phyloP scores from a whole-genome alignment of 2,113 vertebrate genomes.

The Corapipo altera region DNA sequence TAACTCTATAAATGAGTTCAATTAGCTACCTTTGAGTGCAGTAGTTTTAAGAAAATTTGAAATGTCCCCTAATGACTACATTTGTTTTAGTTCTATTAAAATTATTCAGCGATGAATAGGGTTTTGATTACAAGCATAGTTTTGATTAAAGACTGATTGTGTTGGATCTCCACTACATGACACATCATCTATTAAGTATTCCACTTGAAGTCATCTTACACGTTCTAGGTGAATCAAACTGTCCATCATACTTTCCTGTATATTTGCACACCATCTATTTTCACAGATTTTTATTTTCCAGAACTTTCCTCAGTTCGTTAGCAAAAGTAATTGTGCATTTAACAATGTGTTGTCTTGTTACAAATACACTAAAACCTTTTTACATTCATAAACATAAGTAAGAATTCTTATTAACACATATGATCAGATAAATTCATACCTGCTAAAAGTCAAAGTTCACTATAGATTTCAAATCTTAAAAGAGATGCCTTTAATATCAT shows the following conservation, averaged over 20 bases:
- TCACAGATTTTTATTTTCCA: neutral
- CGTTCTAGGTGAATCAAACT: neutral
- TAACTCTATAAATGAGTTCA: neutral
- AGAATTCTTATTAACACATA: neutral
- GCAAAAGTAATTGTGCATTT: neutral
- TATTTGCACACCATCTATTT: neutral
- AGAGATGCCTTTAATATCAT: neutral
- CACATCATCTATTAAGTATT: neutral
- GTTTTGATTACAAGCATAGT: conserved; percentile 27
- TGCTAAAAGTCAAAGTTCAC: neutral
- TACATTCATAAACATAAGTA: neutral
- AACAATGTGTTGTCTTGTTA: neutral
- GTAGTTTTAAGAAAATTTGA: conserved; percentile 4
- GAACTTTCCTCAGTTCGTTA: neutral
- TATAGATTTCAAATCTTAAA: neutral
- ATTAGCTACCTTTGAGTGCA: neutral
- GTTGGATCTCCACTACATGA: neutral
- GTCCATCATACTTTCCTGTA: neutral
- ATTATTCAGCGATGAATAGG: conserved; percentile 12
- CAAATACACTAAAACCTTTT: neutral
- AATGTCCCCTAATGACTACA: neutral
- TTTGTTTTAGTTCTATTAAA: conserved; percentile 29
- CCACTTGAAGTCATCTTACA: neutral
- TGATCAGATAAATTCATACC: neutral
- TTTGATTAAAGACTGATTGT: conserved; percentile 40